These are phyloP conservation scores for Cheirogaleus major DNA, from an alignment of 2,797 vertebrate species.

Conservation along the genomic window DNA sequence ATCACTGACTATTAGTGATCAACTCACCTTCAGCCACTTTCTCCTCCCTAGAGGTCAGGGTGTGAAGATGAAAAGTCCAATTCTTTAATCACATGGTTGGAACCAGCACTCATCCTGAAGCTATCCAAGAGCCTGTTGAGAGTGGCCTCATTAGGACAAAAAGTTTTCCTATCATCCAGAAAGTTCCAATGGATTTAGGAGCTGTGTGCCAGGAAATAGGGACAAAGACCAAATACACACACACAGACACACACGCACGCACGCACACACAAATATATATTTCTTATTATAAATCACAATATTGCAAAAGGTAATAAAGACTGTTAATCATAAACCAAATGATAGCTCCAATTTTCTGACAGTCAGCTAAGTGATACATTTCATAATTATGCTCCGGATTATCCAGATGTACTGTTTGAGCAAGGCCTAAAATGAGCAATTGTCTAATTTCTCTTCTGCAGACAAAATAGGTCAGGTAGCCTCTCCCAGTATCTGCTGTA, in stretches of 20 bases:
- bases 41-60: background rate
- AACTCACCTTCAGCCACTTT: background rate
- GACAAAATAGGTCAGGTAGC: background rate
- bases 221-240: background rate
- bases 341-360: background rate
- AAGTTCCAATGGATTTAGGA: background rate
- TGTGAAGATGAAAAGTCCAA: background rate
- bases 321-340: background rate
- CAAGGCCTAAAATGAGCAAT: background rate
- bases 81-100: background rate
- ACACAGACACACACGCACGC: too few relatives aligned
- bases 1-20: background rate
- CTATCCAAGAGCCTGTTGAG: background rate
- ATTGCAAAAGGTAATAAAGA: background rate
- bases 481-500: background rate
- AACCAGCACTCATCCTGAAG: background rate
- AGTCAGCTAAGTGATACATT: background rate
- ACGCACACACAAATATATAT: background rate
- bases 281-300: background rate
- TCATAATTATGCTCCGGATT: background rate
- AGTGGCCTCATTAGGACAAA: background rate
- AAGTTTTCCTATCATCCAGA: background rate
- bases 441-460: background rate
- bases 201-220: background rate
- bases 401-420: background rate